Evolutionary conservation across 2,888 invertebrate species (phyloP).

Genomic region (Oligia strigilis): DNA sequence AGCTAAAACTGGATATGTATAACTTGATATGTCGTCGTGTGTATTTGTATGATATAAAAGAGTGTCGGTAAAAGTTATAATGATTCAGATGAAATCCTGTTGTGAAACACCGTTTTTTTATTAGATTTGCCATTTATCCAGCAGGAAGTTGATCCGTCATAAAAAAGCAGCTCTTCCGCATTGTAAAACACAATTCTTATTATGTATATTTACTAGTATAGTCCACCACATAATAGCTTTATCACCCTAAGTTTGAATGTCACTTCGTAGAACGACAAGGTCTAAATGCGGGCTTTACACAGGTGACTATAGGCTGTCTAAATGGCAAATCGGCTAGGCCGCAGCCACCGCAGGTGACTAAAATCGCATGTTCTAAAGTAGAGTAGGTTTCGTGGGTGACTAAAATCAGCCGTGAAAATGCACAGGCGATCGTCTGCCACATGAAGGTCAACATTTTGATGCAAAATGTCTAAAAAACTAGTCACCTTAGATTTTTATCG

Average conservation of each 20-base stretch:
- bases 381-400: too few species aligned
- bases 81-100: neutral
- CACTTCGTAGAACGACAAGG: neutral
- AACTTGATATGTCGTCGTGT: too few species aligned
- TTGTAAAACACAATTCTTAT: neutral
- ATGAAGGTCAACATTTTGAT: neutral
- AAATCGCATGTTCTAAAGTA: too few species aligned
- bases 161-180: slow-evolving; percentile 8
- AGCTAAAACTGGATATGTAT: too few species aligned
- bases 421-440: slow-evolving; percentile 43
- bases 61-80: neutral
- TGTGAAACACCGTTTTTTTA: neutral
- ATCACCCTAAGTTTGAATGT: neutral
- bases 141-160: neutral
- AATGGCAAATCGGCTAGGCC: neutral
- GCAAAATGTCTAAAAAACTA: too few species aligned
- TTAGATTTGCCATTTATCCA: neutral
- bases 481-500: neutral
- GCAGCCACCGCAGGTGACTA: neutral
- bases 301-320: neutral
- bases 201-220: neutral
- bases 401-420: slow-evolving; percentile 45
- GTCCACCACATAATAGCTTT: neutral
- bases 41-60: neutral
- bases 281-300: neutral